phyloP scores from a whole-genome alignment of 2,888 invertebrate species.

The Nephrotoma guestfalica region DNA sequence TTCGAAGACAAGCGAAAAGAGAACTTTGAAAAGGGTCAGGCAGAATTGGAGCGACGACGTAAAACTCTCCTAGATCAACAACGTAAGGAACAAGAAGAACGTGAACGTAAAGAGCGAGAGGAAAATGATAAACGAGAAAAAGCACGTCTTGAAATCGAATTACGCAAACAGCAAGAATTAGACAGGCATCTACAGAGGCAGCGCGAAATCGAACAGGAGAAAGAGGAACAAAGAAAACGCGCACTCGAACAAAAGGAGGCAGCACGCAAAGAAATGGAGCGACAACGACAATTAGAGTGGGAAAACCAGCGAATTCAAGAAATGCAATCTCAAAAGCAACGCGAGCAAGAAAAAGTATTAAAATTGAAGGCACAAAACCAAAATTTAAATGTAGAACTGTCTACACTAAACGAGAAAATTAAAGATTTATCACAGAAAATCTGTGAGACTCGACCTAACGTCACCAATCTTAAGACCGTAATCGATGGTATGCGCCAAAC shows the following conservation, averaged over 20 bases:
- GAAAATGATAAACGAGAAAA: slow-evolving; percentile 78
- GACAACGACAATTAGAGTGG: slow-evolving; percentile 91
- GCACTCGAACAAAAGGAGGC: slow-evolving; percentile 67
- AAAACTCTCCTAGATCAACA: slow-evolving; percentile 81
- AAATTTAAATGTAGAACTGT: slow-evolving; percentile 63
- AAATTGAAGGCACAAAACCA: slow-evolving; percentile 80
- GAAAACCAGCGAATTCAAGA: slow-evolving; percentile 82
- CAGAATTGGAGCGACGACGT: slow-evolving; percentile 82
- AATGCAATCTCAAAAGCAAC: slow-evolving; percentile 69
- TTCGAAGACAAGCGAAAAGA: slow-evolving; percentile 96
- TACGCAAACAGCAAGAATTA: slow-evolving; percentile 77
- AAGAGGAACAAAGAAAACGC: slow-evolving; percentile 64
- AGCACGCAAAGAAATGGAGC: slow-evolving; percentile 73
- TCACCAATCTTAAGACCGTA: slow-evolving; percentile 82
- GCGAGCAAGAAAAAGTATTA: slow-evolving; percentile 71
- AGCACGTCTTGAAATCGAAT: slow-evolving; percentile 52
- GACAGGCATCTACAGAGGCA: slow-evolving; percentile 68
- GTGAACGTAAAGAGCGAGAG: slow-evolving; percentile 84
- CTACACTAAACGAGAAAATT: slow-evolving; percentile 43
- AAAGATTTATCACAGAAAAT: slow-evolving; percentile 69
- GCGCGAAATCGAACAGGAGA: slow-evolving; percentile 55
- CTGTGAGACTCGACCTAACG: slow-evolving; percentile 68
- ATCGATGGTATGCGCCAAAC: slow-evolving; percentile 91
- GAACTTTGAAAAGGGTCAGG: slow-evolving; percentile 96
- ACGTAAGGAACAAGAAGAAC: slow-evolving; percentile 80